These are phyloP conservation scores for Eristalinus sepulchralis DNA, from an alignment of 2,888 invertebrate genomes.

Conservation along the genomic window DNA sequence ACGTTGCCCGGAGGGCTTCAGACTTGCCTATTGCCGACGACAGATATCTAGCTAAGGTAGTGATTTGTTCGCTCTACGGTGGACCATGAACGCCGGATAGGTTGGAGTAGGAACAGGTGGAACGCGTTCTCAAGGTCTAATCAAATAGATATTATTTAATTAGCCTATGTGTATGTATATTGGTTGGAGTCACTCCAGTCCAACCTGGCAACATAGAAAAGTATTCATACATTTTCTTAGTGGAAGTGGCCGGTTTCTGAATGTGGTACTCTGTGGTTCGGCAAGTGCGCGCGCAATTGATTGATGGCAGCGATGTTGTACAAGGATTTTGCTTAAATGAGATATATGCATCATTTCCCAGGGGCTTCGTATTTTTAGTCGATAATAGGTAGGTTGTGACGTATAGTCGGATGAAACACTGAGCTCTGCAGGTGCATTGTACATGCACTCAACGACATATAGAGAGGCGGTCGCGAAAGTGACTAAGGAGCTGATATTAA, in stretches of 20 bases:
- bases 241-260: slow-evolving; percentile 48
- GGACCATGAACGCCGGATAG: background rate
- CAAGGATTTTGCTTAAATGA: slow-evolving; percentile 1
- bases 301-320: background rate
- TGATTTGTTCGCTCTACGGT: background rate
- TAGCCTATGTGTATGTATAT: slow-evolving; percentile 37
- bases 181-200: background rate
- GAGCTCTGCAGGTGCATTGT: background rate
- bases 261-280: background rate
- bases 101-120: slow-evolving; percentile 28
- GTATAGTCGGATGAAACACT: background rate
- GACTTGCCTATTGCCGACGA: background rate
- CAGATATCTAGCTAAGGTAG: background rate
- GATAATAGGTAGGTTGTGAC: background rate
- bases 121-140: slow-evolving; percentile 51
- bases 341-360: slow-evolving; percentile 52
- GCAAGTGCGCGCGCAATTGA: background rate
- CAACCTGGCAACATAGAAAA: slow-evolving; percentile 34
- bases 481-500: background rate
- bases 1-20: slow-evolving; percentile 3
- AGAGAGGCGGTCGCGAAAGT: background rate
- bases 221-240: slow-evolving; percentile 53
- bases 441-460: background rate
- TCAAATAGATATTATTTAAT: slow-evolving; percentile 65
- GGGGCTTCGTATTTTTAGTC: slow-evolving; percentile 44